Evolutionary conservation across 2,797 vertebrate species (phyloP).

Genomic region (Rhabdophis nuchalis): DNA sequence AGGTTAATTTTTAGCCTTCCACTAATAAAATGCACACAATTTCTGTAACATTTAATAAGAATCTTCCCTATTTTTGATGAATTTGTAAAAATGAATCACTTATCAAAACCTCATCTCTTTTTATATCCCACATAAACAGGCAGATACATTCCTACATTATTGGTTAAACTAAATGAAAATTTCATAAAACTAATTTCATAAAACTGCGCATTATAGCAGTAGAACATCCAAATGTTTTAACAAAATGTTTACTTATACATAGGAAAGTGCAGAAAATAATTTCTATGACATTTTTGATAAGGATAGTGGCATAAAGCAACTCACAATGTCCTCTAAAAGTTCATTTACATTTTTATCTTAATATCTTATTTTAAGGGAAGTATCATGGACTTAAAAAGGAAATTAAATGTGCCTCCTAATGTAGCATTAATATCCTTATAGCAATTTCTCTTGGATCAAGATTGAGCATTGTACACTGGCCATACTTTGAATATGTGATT

Average conservation of each 20-base stretch:
- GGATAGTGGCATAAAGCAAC: not conserved
- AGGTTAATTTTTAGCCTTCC: not conserved
- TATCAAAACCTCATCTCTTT: not conserved
- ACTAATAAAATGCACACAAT: not conserved
- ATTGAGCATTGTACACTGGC: conserved; percentile 6
- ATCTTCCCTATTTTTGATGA: not conserved
- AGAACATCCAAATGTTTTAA: not conserved
- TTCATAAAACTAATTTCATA: not conserved
- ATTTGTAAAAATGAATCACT: not conserved
- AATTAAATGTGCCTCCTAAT: conserved; percentile 28
- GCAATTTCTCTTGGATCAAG: conserved; percentile 4
- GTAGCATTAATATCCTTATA: conserved; percentile 23
- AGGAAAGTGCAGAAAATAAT: not conserved
- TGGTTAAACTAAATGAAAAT: not conserved
- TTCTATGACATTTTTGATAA: conserved; percentile 23
- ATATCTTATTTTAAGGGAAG: conserved; percentile 22
- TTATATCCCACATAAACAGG: not conserved
- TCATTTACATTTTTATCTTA: conserved; percentile 24
- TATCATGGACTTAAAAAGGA: conserved; percentile 16
- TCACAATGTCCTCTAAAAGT: conserved; percentile 8
- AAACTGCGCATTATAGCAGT: not conserved
- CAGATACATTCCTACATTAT: not conserved
- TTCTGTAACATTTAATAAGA: not conserved
- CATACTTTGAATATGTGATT: conserved; percentile 18
- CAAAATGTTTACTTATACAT: not conserved